Conservation (phyloP, 2,888 invertebrate genomes). For the Callosobruchus maculatus region DNA sequence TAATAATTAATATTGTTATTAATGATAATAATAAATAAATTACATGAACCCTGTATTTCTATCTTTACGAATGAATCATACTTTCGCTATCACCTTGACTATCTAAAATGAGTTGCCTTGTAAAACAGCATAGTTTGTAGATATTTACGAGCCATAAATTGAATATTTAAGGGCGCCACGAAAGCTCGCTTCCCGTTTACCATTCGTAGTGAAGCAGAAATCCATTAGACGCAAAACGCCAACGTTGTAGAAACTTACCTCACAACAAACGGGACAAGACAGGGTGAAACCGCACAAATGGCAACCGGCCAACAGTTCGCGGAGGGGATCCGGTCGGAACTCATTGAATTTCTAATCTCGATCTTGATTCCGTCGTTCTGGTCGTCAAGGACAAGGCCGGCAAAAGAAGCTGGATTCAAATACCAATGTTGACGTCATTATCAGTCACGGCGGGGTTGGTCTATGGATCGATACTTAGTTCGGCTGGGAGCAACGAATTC, state of each 20-base stretch:
- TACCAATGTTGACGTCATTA: background rate
- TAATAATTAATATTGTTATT: too few relatives aligned
- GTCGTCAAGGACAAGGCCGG: background rate
- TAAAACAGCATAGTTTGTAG: too few relatives aligned
- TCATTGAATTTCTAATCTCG: background rate
- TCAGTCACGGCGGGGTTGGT: background rate
- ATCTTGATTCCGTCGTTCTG: background rate
- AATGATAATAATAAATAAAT: too few relatives aligned
- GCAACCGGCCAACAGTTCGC: background rate
- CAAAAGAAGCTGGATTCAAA: background rate
- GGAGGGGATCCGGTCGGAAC: background rate
- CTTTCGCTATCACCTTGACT: too few relatives aligned
- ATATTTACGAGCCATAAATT: too few relatives aligned
- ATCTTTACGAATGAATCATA: too few relatives aligned
- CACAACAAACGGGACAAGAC: background rate
- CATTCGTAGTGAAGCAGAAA: background rate
- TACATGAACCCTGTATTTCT: too few relatives aligned
- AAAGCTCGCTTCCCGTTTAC: too few relatives aligned
- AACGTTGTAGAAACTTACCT: background rate
- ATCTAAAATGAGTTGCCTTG: too few relatives aligned
- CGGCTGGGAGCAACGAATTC: background rate
- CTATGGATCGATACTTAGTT: background rate
- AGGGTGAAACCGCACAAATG: background rate
- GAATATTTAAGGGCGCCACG: too few relatives aligned
- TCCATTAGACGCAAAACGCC: background rate